These are phyloP conservation scores for Ptilodon capucinus DNA, from an alignment of 2,888 invertebrate genomes.

Conservation along the genomic window DNA sequence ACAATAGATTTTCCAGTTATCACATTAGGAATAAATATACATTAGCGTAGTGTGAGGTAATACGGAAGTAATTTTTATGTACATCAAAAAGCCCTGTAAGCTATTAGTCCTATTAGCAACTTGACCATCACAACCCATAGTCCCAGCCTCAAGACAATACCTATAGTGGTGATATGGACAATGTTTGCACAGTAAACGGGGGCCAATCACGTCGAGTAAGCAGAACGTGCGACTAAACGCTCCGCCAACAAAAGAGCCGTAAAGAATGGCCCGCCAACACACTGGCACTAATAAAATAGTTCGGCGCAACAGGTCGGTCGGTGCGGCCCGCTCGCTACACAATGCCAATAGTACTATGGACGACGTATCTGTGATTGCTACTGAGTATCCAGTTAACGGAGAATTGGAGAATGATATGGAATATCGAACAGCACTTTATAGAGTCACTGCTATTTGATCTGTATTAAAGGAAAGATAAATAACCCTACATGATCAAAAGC, in stretches of 20 bases:
- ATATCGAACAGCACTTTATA: not conserved
- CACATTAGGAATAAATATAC: too few relatives aligned
- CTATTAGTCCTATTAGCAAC: too few relatives aligned
- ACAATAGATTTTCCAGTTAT: too few relatives aligned
- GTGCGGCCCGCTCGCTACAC: constrained; percentile 55
- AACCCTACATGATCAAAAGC: too few relatives aligned
- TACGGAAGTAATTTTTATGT: too few relatives aligned
- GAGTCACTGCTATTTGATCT: too few relatives aligned
- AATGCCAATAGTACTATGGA: constrained; percentile 56
- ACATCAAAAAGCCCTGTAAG: too few relatives aligned
- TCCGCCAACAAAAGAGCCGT: constrained; percentile 75
- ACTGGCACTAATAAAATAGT: constrained; percentile 80
- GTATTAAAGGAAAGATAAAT: too few relatives aligned
- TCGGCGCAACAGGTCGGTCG: constrained; percentile 76
- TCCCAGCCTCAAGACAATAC: constrained; percentile 23
- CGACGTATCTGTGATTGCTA: constrained; percentile 47
- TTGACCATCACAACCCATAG: not conserved
- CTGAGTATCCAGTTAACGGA: constrained; percentile 20
- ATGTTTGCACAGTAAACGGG: constrained; percentile 68
- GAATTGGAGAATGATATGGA: constrained; percentile 23
- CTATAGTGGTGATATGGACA: constrained; percentile 59
- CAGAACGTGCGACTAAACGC: constrained; percentile 72
- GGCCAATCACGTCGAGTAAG: constrained; percentile 67
- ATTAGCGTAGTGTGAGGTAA: too few relatives aligned
- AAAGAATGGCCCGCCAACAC: constrained; percentile 79